Evolutionary conservation across 2,797 vertebrate genomes (phyloP).

Genomic region (Lateolabrax maculatus): DNA sequence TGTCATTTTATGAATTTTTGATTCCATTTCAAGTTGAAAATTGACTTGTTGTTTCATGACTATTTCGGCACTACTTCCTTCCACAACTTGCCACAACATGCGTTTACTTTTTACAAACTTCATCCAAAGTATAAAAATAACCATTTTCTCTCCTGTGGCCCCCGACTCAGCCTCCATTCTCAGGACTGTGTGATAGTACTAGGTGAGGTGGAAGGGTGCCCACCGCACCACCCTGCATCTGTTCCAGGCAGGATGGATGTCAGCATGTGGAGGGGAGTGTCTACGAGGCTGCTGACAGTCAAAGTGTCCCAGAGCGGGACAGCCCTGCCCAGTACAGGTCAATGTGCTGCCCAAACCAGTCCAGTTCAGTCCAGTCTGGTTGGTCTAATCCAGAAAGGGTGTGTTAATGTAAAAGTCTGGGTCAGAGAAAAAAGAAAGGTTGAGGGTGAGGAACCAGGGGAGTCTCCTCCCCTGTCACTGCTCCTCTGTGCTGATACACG

Average conservation of each 20-base stretch:
- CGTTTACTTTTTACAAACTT: conserved; percentile 2
- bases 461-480: conserved; percentile 29
- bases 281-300: conserved; percentile 72
- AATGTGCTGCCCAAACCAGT: conserved; percentile 34
- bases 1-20: neutral
- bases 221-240: conserved; percentile 63
- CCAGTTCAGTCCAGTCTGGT: conserved; percentile 39
- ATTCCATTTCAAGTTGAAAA: neutral
- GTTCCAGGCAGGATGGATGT: conserved; percentile 78
- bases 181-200: conserved; percentile 5
- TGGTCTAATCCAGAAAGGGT: conserved; percentile 39
- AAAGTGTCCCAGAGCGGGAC: conserved; percentile 65
- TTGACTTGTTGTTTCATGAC: neutral
- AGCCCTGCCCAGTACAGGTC: conserved; percentile 59
- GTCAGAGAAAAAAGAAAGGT: conserved; percentile 46
- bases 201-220: conserved; percentile 41
- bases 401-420: conserved; percentile 43
- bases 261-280: conserved; percentile 76
- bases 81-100: neutral
- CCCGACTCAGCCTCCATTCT: neutral
- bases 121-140: neutral
- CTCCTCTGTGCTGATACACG: conserved; percentile 55
- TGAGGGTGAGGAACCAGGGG: conserved; percentile 46
- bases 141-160: neutral
- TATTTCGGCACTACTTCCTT: neutral